Conservation (phyloP, 2,113 vertebrate species). For the Mustelus asterias region DNA sequence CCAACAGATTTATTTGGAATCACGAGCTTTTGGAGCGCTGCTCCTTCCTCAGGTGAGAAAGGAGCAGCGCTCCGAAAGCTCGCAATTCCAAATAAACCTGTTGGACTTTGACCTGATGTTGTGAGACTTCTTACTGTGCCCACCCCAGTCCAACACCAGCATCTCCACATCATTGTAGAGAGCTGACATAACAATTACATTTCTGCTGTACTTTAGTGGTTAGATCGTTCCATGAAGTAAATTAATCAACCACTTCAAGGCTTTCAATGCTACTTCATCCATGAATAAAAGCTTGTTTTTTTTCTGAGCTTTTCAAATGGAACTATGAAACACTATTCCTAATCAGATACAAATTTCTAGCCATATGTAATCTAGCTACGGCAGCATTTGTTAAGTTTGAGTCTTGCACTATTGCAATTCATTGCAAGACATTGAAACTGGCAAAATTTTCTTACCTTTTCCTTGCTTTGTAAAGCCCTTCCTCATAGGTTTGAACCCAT, state of each 20-base stretch:
- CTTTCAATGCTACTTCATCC: not conserved
- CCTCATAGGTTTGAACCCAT: conserved; percentile 94
- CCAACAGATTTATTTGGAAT: too few relatives aligned
- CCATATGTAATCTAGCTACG: not conserved
- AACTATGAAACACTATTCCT: not conserved
- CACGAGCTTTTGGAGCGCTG: too few relatives aligned
- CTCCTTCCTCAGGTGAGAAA: too few relatives aligned
- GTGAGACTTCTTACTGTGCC: too few relatives aligned
- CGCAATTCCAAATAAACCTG: too few relatives aligned
- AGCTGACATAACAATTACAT: not conserved
- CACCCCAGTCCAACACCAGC: too few relatives aligned
- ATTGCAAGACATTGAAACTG: not conserved
- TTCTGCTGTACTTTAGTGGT: not conserved
- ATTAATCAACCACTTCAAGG: not conserved
- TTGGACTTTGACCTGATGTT: too few relatives aligned
- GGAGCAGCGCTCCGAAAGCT: too few relatives aligned
- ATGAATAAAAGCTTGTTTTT: not conserved
- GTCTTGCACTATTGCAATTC: too few relatives aligned
- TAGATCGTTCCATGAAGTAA: not conserved
- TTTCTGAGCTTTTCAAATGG: not conserved
- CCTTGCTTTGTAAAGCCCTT: conserved; percentile 76
- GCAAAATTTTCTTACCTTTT: conserved; percentile 53
- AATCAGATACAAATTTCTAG: not conserved
- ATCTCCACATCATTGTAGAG: not conserved
- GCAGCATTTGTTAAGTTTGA: not conserved